Conservation (phyloP, 2,797 vertebrate genomes). For the Gobio occitaniae region DNA sequence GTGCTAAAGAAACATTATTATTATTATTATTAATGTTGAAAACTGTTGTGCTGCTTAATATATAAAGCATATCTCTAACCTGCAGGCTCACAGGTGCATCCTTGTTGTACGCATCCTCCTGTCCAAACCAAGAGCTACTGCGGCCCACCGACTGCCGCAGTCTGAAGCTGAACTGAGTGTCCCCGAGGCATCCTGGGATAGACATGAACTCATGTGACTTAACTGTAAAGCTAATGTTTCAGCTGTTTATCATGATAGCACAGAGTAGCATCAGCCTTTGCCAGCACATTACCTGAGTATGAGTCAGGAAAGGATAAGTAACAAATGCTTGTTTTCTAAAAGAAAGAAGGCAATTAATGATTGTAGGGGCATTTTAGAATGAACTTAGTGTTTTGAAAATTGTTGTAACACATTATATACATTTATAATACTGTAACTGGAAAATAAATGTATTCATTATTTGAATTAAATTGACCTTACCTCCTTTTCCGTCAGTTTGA, state of each 20-base stretch:
- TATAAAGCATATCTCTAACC: slow-evolving; percentile 70
- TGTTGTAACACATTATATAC: neutral
- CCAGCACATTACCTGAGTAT: slow-evolving; percentile 85
- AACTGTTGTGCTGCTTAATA: neutral
- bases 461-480: slow-evolving; percentile 67
- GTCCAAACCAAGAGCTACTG: slow-evolving; percentile 56
- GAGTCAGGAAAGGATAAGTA: slow-evolving; percentile 96
- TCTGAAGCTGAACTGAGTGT: slow-evolving; percentile 95
- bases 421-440: neutral
- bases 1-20: neutral
- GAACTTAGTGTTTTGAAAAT: neutral
- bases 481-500: slow-evolving; percentile 92
- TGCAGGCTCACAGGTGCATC: slow-evolving; percentile 83
- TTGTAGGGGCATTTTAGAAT: neutral
- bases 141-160: slow-evolving; percentile 88
- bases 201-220: slow-evolving; percentile 26
- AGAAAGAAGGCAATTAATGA: slow-evolving; percentile 18
- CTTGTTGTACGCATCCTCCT: slow-evolving; percentile 77
- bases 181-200: slow-evolving; percentile 88
- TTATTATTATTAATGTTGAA: neutral
- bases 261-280: neutral
- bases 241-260: slow-evolving; percentile 1
- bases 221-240: slow-evolving; percentile 27
- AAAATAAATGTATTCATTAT: neutral
- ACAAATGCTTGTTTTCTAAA: slow-evolving; percentile 94